Conservation (phyloP, 2,888 invertebrate genomes). For the Stratiomys singularior region DNA sequence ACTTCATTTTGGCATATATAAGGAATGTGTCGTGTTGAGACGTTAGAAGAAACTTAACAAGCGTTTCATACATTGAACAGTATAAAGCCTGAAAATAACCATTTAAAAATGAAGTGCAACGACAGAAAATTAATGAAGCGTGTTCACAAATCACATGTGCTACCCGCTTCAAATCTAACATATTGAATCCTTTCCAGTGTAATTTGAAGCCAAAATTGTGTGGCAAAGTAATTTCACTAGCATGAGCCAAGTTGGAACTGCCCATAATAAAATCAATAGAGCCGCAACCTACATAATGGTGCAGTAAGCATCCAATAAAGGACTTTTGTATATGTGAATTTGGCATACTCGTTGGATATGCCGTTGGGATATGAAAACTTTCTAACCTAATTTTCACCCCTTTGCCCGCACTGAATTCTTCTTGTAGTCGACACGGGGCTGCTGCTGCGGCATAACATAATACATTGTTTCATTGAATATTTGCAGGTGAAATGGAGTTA, state of each 20-base stretch:
- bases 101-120: too few relatives aligned
- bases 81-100: too few relatives aligned
- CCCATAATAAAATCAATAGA: constrained; percentile 9
- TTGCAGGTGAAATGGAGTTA: constrained; percentile 12
- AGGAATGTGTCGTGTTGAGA: too few relatives aligned
- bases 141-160: too few relatives aligned
- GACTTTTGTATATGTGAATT: background rate
- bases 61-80: too few relatives aligned
- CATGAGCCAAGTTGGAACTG: background rate
- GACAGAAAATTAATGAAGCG: too few relatives aligned
- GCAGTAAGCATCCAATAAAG: constrained; percentile 26
- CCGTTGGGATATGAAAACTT: background rate
- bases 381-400: background rate
- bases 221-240: background rate
- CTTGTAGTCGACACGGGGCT: too few relatives aligned
- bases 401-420: background rate
- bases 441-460: background rate
- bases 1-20: too few relatives aligned
- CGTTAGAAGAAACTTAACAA: too few relatives aligned
- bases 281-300: constrained; percentile 26
- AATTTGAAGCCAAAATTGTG: constrained; percentile 10
- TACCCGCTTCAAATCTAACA: too few relatives aligned
- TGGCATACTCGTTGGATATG: background rate
- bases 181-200: background rate
- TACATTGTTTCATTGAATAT: background rate